Evolutionary conservation across 2,888 invertebrate species (phyloP).

Genomic region (Cryptocephalus primarius): DNA sequence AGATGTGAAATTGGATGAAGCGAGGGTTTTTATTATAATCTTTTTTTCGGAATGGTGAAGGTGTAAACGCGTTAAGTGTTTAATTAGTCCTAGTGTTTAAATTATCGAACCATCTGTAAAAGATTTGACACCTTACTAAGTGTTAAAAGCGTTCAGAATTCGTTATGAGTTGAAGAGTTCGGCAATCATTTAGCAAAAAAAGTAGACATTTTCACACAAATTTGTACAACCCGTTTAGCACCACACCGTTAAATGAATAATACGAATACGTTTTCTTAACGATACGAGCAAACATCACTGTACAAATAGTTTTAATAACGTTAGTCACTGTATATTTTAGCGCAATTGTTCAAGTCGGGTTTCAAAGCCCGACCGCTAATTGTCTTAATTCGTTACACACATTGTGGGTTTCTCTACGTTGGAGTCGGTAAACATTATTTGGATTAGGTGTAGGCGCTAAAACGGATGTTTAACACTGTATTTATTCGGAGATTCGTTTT

Average conservation of each 20-base stretch:
- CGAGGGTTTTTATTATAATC: too few relatives aligned
- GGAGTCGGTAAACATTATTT: slow-evolving; percentile 3
- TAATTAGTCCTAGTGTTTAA: too few relatives aligned
- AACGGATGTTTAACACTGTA: slow-evolving; percentile 13
- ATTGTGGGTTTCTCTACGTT: slow-evolving; percentile 7
- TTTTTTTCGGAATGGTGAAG: too few relatives aligned
- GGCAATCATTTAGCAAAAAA: too few relatives aligned
- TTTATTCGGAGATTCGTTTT: background rate
- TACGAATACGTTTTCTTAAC: slow-evolving; percentile 9
- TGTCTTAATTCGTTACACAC: slow-evolving; percentile 30
- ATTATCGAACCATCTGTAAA: too few relatives aligned
- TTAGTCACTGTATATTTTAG: slow-evolving; percentile 21
- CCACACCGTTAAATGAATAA: slow-evolving; percentile 7
- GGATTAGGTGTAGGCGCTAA: slow-evolving; percentile 14
- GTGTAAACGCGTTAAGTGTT: too few relatives aligned
- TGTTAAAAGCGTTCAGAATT: too few relatives aligned
- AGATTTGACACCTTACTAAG: too few relatives aligned
- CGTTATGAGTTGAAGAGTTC: too few relatives aligned
- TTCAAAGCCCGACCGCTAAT: slow-evolving; percentile 29
- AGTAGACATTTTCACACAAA: too few relatives aligned
- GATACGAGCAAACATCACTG: slow-evolving; percentile 7
- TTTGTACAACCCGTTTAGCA: too few relatives aligned
- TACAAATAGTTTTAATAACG: slow-evolving; percentile 14
- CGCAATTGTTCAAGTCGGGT: slow-evolving; percentile 23
- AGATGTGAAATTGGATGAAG: too few relatives aligned